These are phyloP conservation scores for Agriotes lineatus DNA, from an alignment of 2,888 invertebrate species.

Conservation along the genomic window DNA sequence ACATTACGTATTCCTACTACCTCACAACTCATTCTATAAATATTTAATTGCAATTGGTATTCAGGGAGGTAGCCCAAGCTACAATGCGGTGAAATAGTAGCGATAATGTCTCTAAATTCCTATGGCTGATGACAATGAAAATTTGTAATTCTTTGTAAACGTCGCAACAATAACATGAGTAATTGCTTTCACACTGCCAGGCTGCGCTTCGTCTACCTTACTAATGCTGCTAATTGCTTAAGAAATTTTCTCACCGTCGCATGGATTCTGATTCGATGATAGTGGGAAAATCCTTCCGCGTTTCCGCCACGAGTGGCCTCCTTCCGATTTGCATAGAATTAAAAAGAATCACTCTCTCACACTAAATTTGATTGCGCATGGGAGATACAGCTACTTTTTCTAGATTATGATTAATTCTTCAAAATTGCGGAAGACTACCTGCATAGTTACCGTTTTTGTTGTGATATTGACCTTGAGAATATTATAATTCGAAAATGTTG, in stretches of 20 bases:
- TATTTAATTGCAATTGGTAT: no score
- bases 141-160: neutral
- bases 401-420: neutral
- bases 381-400: neutral
- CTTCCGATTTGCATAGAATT: conserved; percentile 8
- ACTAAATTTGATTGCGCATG: neutral
- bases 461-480: no score
- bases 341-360: neutral
- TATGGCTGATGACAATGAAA: no score
- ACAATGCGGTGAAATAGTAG: no score
- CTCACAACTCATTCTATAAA: no score
- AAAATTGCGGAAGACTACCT: neutral
- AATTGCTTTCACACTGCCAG: neutral
- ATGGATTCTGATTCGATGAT: neutral
- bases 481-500: no score
- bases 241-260: neutral
- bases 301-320: neutral
- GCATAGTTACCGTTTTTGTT: no score
- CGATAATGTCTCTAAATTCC: no score
- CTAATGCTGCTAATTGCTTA: neutral
- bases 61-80: no score
- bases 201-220: neutral
- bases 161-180: conserved; percentile 5
- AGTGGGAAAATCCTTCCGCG: neutral
- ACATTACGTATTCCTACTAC: no score